Evolutionary conservation across 2,888 invertebrate genomes (phyloP).

Genomic region (Panopea generosa): DNA sequence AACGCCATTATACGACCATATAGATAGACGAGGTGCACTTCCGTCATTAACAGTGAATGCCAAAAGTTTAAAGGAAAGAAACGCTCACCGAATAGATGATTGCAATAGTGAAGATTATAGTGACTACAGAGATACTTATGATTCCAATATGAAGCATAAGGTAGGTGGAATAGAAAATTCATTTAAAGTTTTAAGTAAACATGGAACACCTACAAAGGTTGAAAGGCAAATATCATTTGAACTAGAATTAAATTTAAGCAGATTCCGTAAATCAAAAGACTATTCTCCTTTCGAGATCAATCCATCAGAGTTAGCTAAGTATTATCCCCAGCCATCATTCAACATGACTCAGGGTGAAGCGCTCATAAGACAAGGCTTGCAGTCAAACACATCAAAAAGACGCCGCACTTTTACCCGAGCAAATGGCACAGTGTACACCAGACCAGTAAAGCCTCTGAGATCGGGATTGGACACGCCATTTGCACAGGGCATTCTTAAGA

Average conservation of each 20-base stretch:
- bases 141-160: constrained; percentile 48
- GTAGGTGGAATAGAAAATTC: constrained; percentile 75
- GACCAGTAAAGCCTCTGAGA: too few species aligned
- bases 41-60: constrained; percentile 67
- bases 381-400: constrained; percentile 58
- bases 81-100: constrained; percentile 27
- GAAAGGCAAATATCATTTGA: constrained; percentile 73
- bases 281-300: constrained; percentile 69
- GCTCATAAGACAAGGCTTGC: constrained; percentile 59
- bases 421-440: neutral
- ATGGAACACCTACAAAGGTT: constrained; percentile 71
- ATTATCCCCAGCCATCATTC: constrained; percentile 60
- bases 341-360: constrained; percentile 68
- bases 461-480: too few species aligned
- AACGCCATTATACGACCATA: constrained; percentile 67
- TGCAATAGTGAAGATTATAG: constrained; percentile 55
- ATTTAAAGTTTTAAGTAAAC: constrained; percentile 68
- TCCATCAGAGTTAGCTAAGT: constrained; percentile 64
- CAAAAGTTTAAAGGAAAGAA: constrained; percentile 47
- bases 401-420: constrained; percentile 28
- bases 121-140: constrained; percentile 51
- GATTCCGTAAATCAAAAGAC: constrained; percentile 71
- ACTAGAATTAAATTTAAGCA: constrained; percentile 70
- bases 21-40: constrained; percentile 65
- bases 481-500: constrained; percentile 13